phyloP scores from a whole-genome alignment of 2,113 vertebrate species.

The Cettia cetti region DNA sequence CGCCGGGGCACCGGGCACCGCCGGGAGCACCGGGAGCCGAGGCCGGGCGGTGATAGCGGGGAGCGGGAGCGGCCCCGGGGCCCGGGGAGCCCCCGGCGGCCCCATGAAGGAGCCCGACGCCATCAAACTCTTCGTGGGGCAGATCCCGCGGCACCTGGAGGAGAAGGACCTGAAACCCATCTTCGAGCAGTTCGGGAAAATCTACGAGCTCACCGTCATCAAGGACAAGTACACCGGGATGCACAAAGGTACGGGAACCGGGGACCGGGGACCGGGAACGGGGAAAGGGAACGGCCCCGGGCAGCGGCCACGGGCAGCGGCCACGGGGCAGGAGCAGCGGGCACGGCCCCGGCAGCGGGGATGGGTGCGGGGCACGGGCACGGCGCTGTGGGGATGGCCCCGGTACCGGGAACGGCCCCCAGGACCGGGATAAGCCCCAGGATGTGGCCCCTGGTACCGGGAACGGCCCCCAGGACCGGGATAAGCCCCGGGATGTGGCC shows the following conservation, averaged over 20 bases:
- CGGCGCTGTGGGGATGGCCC: too few species aligned
- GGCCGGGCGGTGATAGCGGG: background rate
- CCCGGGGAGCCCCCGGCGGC: conserved; percentile 61
- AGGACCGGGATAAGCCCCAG: too few species aligned
- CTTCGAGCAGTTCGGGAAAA: conserved; percentile 92
- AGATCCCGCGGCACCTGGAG: conserved; percentile 93
- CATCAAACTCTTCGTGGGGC: conserved; percentile 95
- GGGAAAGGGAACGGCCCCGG: background rate
- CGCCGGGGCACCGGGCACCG: background rate
- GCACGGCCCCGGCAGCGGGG: background rate
- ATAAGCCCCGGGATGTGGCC: too few species aligned
- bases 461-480: too few species aligned
- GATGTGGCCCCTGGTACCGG: background rate
- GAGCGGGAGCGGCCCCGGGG: conserved; percentile 26
- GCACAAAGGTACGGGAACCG: conserved; percentile 85
- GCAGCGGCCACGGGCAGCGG: background rate
- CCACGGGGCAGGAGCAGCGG: background rate
- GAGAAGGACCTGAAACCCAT: conserved; percentile 93
- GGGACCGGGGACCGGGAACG: background rate
- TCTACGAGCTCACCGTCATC: conserved; percentile 96
- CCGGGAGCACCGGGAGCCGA: background rate
- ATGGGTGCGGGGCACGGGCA: background rate
- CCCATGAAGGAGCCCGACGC: conserved; percentile 96
- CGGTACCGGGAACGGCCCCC: too few species aligned
- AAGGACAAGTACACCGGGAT: conserved; percentile 98